A percentile compares a stretch with the other conserved stretches of the same genome.
These are phyloP conservation scores for Astropecten irregularis DNA, from an alignment of 53 echinoderm and acorn worm species.

Conservation along the genomic window DNA sequence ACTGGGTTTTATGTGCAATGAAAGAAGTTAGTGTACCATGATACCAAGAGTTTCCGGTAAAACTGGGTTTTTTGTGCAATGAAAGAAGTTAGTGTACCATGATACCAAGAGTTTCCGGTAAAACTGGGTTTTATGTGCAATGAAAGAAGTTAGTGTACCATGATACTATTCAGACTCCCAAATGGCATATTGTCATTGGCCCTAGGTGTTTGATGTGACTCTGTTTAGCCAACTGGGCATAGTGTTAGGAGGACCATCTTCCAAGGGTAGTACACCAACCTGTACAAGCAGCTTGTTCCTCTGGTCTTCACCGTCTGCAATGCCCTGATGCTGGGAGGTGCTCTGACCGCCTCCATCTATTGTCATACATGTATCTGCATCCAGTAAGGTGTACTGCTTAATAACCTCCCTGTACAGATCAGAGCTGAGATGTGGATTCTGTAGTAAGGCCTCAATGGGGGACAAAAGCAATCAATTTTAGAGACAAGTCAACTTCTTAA, in stretches of 20 bases:
- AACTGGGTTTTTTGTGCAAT: no score
- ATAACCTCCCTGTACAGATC: conserved; percentile 49
- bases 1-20: no score
- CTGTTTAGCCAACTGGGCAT: not conserved
- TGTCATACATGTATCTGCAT: not conserved
- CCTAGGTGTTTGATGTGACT: not conserved
- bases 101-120: no score
- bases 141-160: no score
- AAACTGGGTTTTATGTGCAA: no score
- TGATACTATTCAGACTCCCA: no score
- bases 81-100: no score
- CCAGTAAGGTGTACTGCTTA: conserved; percentile 26
- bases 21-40: no score
- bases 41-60: no score
- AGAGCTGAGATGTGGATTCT: conserved; percentile 58
- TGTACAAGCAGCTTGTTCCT: not conserved
- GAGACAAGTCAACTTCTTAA: no score
- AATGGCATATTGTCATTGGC: not conserved
- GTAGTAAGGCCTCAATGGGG: conserved; percentile 49
- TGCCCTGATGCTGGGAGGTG: not conserved
- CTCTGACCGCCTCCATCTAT: not conserved
- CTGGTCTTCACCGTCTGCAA: not conserved
- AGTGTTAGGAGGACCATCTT: not conserved
- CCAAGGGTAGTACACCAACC: not conserved
- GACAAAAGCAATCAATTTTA: no score